These are phyloP conservation scores for Oreochromis spilurus DNA, from an alignment of 2,113 vertebrate genomes.

Conservation along the genomic window DNA sequence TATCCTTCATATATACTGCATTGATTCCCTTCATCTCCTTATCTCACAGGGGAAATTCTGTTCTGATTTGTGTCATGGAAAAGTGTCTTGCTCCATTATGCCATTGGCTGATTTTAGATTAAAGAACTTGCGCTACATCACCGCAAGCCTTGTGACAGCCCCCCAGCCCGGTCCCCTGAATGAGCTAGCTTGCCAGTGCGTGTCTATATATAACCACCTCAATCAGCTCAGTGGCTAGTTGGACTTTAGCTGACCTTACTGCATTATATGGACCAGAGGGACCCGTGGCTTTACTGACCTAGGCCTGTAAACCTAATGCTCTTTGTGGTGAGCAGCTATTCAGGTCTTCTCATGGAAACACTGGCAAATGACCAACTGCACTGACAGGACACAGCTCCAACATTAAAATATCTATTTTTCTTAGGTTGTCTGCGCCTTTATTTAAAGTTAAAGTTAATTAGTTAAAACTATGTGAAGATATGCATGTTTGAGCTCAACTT, in stretches of 20 bases:
- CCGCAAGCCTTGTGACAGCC: conserved; percentile 44
- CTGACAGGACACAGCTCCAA: too few species aligned
- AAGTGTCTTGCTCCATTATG: conserved; percentile 34
- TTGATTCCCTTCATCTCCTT: conserved; percentile 30
- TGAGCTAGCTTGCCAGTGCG: conserved; percentile 38
- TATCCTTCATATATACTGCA: conserved; percentile 43
- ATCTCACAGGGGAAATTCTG: conserved; percentile 36
- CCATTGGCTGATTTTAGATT: conserved; percentile 57
- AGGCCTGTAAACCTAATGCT: conserved; percentile 11
- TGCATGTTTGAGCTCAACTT: neutral
- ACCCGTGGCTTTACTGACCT: conserved; percentile 8
- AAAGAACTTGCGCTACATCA: conserved; percentile 55
- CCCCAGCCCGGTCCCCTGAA: conserved; percentile 12
- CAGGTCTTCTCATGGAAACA: neutral
- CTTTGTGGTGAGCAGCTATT: neutral
- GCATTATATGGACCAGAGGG: conserved; percentile 32
- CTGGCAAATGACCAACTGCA: neutral
- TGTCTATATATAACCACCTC: conserved; percentile 67
- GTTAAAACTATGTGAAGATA: neutral
- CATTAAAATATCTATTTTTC: neutral
- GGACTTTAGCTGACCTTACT: conserved; percentile 60
- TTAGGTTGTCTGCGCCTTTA: neutral
- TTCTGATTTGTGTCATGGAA: conserved; percentile 56
- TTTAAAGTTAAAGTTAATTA: too few species aligned
- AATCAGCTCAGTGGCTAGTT: conserved; percentile 38